Evolutionary conservation across 2,797 vertebrate species (phyloP).

Genomic region (Enteromius argenteus): DNA sequence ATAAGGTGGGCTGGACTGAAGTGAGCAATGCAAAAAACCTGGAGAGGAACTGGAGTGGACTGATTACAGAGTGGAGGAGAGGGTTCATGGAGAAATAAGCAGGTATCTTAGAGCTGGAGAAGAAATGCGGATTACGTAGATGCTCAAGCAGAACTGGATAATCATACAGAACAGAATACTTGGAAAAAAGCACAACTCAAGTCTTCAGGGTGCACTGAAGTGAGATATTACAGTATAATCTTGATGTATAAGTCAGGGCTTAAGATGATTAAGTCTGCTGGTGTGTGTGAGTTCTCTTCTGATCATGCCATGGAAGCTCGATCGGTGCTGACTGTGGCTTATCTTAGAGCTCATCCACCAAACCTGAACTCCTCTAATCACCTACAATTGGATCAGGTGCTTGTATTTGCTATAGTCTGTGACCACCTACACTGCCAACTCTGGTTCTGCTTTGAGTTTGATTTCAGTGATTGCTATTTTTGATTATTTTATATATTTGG

Average conservation of each 20-base stretch:
- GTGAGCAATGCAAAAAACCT: background rate
- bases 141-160: constrained; percentile 35
- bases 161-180: constrained; percentile 40
- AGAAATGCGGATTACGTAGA: constrained; percentile 43
- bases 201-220: constrained; percentile 55
- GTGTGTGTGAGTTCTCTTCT: constrained; percentile 69
- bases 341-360: constrained; percentile 54
- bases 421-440: constrained; percentile 17
- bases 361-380: constrained; percentile 49
- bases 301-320: constrained; percentile 62
- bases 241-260: constrained; percentile 57
- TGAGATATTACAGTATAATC: constrained; percentile 60
- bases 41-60: background rate
- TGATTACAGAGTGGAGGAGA: background rate
- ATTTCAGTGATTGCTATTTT: background rate
- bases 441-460: background rate
- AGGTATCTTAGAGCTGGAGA: constrained; percentile 3
- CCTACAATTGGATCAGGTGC: constrained; percentile 23
- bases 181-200: constrained; percentile 58
- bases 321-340: constrained; percentile 56
- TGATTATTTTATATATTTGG: background rate
- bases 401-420: constrained; percentile 20
- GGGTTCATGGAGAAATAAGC: constrained; percentile 16
- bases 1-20: background rate
- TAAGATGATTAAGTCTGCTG: constrained; percentile 67